phyloP scores from a whole-genome alignment of 2,888 invertebrate species.

The Leptinotarsa juncta region DNA sequence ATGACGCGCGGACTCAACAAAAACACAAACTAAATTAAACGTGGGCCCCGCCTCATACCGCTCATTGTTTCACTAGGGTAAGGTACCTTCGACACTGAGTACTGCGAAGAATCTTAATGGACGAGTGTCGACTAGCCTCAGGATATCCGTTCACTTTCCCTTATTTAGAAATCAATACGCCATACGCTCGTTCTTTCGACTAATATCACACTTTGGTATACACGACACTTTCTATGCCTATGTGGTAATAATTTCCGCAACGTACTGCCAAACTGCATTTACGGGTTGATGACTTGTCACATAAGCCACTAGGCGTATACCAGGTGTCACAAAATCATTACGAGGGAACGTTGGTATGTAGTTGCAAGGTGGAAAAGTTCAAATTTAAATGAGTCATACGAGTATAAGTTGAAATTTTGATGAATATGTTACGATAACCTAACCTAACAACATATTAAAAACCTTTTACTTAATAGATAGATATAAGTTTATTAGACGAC shows the following conservation, averaged over 20 bases:
- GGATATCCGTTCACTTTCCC: conserved; percentile 63
- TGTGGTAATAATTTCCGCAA: conserved; percentile 41
- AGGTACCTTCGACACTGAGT: conserved; percentile 20
- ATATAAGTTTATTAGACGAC: no score
- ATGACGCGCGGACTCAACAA: conserved; percentile 42
- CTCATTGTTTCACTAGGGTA: conserved; percentile 19
- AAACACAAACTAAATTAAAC: conserved; percentile 27
- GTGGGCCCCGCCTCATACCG: conserved; percentile 20
- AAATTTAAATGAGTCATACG: no score
- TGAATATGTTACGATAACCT: no score
- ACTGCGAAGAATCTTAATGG: conserved; percentile 32
- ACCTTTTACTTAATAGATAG: no score
- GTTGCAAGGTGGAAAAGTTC: no score
- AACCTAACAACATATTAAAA: no score
- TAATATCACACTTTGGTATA: conserved; percentile 29
- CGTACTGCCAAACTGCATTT: conserved; percentile 43
- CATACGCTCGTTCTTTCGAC: conserved; percentile 39
- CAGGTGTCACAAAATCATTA: conserved; percentile 6
- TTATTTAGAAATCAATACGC: conserved; percentile 61
- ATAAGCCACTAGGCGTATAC: conserved; percentile 15
- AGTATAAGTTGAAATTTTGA: no score
- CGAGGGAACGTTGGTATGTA: background rate
- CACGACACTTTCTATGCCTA: conserved; percentile 48
- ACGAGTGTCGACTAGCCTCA: conserved; percentile 50
- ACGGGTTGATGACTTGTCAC: conserved; percentile 43